Conservation (phyloP, 2,797 vertebrate species). For the Tokudaia tokunoshimensis region DNA sequence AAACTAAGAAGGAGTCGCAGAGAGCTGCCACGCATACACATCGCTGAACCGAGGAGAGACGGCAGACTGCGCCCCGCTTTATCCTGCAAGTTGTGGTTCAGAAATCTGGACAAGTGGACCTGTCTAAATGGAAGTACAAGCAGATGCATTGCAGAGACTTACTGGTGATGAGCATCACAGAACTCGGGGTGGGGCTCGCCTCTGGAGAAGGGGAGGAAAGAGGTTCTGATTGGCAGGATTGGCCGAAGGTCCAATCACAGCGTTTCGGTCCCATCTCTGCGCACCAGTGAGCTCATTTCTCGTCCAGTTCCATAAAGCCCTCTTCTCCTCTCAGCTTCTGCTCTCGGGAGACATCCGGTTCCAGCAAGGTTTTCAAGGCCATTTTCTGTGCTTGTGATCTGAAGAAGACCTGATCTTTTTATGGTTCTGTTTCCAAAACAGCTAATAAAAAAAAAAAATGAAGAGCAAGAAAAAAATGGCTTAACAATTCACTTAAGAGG, state of each 20-base stretch:
- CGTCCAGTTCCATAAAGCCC: neutral
- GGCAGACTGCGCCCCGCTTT: accelerated
- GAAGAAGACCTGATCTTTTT: neutral
- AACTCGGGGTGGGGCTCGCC: neutral
- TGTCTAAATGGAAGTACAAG: neutral
- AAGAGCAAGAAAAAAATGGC: neutral
- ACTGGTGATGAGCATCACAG: accelerated
- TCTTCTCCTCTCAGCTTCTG: neutral
- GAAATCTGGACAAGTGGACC: neutral
- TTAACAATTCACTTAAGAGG: neutral
- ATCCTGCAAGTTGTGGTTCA: neutral
- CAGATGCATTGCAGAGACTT: neutral
- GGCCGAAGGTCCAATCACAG: neutral
- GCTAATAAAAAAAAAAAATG: neutral
- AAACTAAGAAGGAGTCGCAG: neutral
- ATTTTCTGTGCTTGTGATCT: neutral
- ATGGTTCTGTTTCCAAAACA: neutral
- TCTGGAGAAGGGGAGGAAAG: neutral
- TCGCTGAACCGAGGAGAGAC: neutral
- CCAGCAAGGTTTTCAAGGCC: neutral
- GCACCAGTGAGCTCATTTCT: neutral
- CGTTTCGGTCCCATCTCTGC: neutral
- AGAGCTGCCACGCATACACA: neutral
- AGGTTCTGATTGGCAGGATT: neutral
- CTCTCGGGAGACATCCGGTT: neutral